phyloP scores from a whole-genome alignment of 2,113 vertebrate genomes.

The Platysternon megacephalum region DNA sequence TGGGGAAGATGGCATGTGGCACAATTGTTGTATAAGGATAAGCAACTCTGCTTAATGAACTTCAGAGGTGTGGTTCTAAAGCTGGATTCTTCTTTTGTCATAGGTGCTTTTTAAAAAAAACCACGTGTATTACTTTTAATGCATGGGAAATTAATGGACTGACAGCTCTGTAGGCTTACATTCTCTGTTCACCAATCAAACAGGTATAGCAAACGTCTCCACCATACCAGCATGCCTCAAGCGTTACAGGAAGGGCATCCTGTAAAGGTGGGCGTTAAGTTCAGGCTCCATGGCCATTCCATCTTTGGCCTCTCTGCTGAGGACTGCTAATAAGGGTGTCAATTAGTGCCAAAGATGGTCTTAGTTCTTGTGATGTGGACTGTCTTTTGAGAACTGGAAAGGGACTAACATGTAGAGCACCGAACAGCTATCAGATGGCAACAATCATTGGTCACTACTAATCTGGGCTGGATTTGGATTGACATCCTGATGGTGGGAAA shows the following conservation, averaged over 20 bases:
- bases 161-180: not conserved
- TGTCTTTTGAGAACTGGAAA: not conserved
- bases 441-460: not conserved
- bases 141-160: fast-evolving
- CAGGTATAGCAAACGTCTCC: not conserved
- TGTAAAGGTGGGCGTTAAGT: too few relatives aligned
- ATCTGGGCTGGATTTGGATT: not conserved
- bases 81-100: not conserved
- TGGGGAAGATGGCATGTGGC: not conserved
- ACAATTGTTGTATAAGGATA: not conserved
- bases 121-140: not conserved
- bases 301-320: not conserved
- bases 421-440: not conserved
- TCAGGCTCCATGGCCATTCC: too few relatives aligned
- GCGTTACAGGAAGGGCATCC: not conserved
- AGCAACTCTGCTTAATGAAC: not conserved
- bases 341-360: not conserved
- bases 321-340: not conserved
- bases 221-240: not conserved
- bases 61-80: not conserved
- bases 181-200: not conserved
- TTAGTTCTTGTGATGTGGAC: not conserved
- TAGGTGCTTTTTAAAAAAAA: not conserved
- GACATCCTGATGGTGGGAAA: not conserved
- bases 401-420: not conserved